Evolutionary conservation across 2,113 vertebrate genomes (phyloP).

Genomic region (Pseudonaja textilis): DNA sequence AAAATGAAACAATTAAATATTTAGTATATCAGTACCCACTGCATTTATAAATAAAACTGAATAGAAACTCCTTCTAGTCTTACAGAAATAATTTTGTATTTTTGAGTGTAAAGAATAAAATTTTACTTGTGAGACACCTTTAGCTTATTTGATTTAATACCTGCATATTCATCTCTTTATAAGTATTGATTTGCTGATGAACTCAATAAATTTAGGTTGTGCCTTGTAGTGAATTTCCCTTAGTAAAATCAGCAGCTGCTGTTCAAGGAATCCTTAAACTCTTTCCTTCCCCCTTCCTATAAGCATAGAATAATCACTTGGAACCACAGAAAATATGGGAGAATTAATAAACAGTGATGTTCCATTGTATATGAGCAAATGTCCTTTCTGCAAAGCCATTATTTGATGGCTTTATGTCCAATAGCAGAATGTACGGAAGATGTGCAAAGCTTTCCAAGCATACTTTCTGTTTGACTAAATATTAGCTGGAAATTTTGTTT

Average conservation of each 20-base stretch:
- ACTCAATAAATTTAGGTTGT: background rate
- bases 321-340: background rate
- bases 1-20: conserved; percentile 9
- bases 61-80: conserved; percentile 4
- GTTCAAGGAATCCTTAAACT: background rate
- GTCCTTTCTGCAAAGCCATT: background rate
- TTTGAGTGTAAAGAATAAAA: background rate
- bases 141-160: background rate
- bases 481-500: background rate
- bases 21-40: background rate
- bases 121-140: background rate
- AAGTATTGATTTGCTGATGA: background rate
- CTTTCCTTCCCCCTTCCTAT: background rate
- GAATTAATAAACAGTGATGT: background rate
- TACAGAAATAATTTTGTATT: conserved; percentile 7
- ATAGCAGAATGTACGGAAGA: background rate
- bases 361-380: background rate
- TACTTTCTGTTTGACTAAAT: background rate
- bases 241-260: background rate
- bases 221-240: background rate
- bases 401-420: background rate
- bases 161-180: background rate
- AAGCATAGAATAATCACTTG: background rate
- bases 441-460: background rate
- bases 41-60: background rate